Percentiles rank a stretch among this genome's conserved stretches.
Evolutionary conservation across 2,888 invertebrate species (phyloP).

Genomic region (Helicoverpa assulta): DNA sequence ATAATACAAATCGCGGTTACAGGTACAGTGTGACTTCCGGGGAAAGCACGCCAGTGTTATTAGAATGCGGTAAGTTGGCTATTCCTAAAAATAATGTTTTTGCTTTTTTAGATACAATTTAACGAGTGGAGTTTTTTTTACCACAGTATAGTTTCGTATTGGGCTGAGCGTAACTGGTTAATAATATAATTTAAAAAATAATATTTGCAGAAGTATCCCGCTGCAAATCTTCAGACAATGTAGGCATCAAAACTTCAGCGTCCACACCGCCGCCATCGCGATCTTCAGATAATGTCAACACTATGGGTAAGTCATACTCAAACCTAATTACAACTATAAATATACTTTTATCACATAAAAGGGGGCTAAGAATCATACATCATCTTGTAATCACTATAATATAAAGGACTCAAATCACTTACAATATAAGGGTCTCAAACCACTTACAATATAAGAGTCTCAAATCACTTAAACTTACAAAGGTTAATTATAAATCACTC

Average conservation of each 20-base stretch:
- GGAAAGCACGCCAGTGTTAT: constrained; percentile 88
- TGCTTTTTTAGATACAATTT: too few species aligned
- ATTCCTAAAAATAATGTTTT: too few species aligned
- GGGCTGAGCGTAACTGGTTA: too few species aligned
- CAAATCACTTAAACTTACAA: constrained; percentile 19
- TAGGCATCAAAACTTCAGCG: constrained; percentile 77
- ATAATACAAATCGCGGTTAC: constrained; percentile 47
- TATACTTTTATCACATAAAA: constrained; percentile 8
- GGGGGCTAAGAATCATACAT: background rate
- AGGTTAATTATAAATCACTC: constrained; percentile 14
- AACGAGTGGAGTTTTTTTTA: too few species aligned
- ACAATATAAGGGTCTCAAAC: too few species aligned
- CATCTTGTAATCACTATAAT: background rate
- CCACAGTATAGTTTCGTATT: too few species aligned
- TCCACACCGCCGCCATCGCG: constrained; percentile 86
- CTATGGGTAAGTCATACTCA: constrained; percentile 78
- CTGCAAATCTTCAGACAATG: constrained; percentile 87
- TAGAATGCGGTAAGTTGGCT: constrained; percentile 82
- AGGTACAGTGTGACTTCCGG: constrained; percentile 89
- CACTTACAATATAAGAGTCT: too few species aligned
- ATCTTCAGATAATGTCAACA: constrained; percentile 87
- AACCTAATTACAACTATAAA: background rate
- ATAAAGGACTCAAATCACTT: background rate
- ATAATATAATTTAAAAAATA: too few species aligned
- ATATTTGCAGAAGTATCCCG: constrained; percentile 82